Base-by-base conservation (phyloP, 2,888 invertebrate species). In the Dexiosoma caninum region DNA sequence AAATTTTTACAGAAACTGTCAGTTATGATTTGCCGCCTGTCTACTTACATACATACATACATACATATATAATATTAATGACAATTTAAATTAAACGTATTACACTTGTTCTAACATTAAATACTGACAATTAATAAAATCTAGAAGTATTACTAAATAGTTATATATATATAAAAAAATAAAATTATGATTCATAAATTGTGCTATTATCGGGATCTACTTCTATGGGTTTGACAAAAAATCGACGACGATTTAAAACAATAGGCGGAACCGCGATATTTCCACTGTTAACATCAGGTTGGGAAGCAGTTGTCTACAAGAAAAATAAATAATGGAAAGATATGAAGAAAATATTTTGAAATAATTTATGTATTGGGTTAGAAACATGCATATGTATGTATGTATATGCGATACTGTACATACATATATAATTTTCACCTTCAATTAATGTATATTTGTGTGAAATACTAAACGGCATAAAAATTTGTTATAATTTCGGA, bases 121-220 rank as follows among this genome's bases (percentile, higher is more conserved):
- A 70, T 77, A 77, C 69, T 76, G 75, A 67, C 40, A 69, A 59
- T 55, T 44, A 64, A 44, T 49, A 62, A 53, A 46, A 60, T 70
- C 44, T 62, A 37, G 53, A 42, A 59, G n/a, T 40, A 59, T 35
- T 59, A 53, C 12, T 37, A 14, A 40, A 69, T 67, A 67, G 37
- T 53, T 23, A 59, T 9, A 55, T 32, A 23, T 53, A 27, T 16
- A 57, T n/a, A n/a, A n/a, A 67, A 46, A 69, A 32, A 55, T 55
- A 62, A 37, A 75, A 59, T 79, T 82, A 82, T 60, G 71, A 44
- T 67, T 78, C 32, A 67, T 89, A 89, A 30, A 88, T 81, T 71
- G 89, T 89, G 83, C 84, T 88, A 79, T 89, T 88, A 79, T 87
- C 87, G 69, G 86, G 83, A 55, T 89, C 87, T 70, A 90, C 85